Evolutionary conservation across 92 coral and sea anemone genomes (phyloP), one percentile per base, ranked within the genome.

Genomic region (Plumapathes pennacea): DNA sequence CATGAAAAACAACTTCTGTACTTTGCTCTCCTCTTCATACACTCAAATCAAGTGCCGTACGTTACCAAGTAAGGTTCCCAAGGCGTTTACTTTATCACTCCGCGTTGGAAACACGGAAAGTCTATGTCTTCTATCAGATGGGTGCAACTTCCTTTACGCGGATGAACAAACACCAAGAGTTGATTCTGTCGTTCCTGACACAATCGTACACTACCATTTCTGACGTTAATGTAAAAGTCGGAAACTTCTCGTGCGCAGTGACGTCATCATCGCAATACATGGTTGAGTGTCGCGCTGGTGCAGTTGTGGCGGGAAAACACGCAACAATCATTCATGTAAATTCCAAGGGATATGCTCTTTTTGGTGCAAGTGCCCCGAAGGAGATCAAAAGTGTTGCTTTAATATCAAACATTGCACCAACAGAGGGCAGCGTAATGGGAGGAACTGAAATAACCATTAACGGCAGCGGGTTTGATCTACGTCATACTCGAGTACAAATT

Each of bases 401-500:
- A 8, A 77, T 85, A 38, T 74, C 84, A 0, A 50, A 57, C 29
- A 57, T 89, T 51, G 42, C 81, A 15, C 97, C 92, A 18, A 73
- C 77, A 31, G 84, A 89, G 48, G 97, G 97, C 4, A 89, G 97
- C 41, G 30, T 72, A 13, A 67, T 66, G 65, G n/a, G 97, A 7
- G 94, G 94, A 22, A 72, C 90, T 1, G 60, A 54, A 25, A 45
- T 89, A 13, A 67, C 89, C 24, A 57, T 89, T 32, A 71, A 65
- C 24, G 97, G 97, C 1, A 67, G 75, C 44, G 97, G 92, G 9
- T 89, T 89, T 62, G 86, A 89, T 39, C 57, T 89, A 32, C 83
- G 82, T 1, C 73, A 53, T 11, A 89, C 89, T 3, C 49, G n/a
- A 32, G 82, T 89, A 10, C 42, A 27, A 36, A 89, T 89, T 67